phyloP scores from a whole-genome alignment of 2,113 vertebrate species.

The Colaptes auratus region DNA sequence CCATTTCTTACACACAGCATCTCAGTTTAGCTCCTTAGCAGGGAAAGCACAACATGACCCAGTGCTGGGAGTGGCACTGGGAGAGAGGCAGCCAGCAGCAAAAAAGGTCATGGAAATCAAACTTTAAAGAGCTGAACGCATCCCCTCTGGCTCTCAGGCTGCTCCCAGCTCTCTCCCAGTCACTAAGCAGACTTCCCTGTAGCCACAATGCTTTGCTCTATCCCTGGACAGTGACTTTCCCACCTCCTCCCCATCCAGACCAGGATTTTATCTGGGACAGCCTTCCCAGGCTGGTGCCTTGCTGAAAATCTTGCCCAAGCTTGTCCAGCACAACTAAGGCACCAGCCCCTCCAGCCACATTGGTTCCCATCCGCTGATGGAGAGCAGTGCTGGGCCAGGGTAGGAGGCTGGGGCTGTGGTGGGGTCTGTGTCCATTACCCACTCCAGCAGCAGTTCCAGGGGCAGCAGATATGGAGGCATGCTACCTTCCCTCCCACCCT shows the following conservation, averaged over 20 bases:
- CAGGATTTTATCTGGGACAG: background rate
- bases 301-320: background rate
- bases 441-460: background rate
- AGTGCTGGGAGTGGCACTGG: slow-evolving; percentile 26
- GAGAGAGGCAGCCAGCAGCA: background rate
- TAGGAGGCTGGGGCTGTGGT: background rate
- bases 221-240: background rate
- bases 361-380: rapidly evolving
- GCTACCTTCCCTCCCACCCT: background rate
- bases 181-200: background rate
- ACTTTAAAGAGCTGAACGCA: background rate
- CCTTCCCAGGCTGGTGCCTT: background rate
- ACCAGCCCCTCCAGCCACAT: background rate
- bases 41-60: slow-evolving; percentile 76
- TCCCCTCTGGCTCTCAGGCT: background rate
- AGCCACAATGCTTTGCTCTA: background rate
- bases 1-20: slow-evolving; percentile 95
- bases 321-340: background rate
- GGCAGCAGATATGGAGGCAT: background rate
- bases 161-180: background rate
- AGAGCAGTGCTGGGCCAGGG: rapidly evolving
- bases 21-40: slow-evolving; percentile 92
- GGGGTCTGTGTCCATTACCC: background rate
- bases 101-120: slow-evolving; percentile 35
- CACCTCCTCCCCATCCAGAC: background rate